Percentiles rank a stretch among this genome's conserved stretches.
phyloP scores from a whole-genome alignment of 2,888 invertebrate genomes.

The Coelopa pilipes region DNA sequence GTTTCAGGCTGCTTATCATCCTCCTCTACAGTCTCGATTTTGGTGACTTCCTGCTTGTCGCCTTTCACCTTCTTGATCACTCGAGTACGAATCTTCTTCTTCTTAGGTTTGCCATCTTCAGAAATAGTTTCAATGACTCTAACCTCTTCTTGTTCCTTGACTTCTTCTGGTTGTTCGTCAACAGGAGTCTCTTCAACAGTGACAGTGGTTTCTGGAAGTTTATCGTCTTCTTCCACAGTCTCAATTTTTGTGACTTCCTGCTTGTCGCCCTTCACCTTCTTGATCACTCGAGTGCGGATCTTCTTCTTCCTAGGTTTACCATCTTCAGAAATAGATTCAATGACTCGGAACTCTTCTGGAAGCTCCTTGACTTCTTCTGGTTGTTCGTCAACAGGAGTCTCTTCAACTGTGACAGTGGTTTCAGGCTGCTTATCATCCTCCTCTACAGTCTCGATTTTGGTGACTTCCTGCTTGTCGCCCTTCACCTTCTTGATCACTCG shows the following conservation, averaged over 20 bases:
- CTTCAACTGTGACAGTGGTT: constrained; percentile 30
- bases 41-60: constrained; percentile 33
- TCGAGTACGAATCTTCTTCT: constrained; percentile 7
- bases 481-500: constrained; percentile 34
- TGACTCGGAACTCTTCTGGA: constrained; percentile 29
- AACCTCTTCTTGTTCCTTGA: background rate
- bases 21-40: constrained; percentile 35
- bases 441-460: constrained; percentile 34
- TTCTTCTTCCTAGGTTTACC: constrained; percentile 32
- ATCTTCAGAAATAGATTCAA: constrained; percentile 31
- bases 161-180: background rate
- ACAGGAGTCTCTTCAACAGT: constrained; percentile 8
- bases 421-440: constrained; percentile 31
- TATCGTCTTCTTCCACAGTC: constrained; percentile 12
- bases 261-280: constrained; percentile 15
- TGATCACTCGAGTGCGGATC: constrained; percentile 34
- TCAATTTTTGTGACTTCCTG: constrained; percentile 17
- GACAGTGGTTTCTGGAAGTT: constrained; percentile 8
- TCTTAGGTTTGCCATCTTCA: constrained; percentile 15
- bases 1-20: constrained; percentile 33
- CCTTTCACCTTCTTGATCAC: constrained; percentile 22
- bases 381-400: constrained; percentile 26
- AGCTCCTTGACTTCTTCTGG: constrained; percentile 24
- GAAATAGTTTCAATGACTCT: background rate
- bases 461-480: constrained; percentile 33